Evolutionary conservation across 2,888 invertebrate species (phyloP).

Genomic region (Caenorhabditis doughertyi): DNA sequence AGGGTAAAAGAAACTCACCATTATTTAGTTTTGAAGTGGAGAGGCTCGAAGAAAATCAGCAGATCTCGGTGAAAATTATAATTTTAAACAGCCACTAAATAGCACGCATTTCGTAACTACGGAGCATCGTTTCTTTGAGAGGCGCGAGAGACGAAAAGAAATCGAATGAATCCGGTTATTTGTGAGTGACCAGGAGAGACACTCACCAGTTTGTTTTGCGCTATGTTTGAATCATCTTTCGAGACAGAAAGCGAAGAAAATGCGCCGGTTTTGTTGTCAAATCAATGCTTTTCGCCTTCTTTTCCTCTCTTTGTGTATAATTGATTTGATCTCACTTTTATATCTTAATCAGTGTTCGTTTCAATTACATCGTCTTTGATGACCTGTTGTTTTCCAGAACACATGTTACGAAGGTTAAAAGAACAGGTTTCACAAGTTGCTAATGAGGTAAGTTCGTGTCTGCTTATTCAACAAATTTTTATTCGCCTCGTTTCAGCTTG

Average conservation of each 20-base stretch:
- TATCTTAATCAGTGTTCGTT: not conserved
- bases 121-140: conserved; percentile 32
- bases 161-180: conserved; percentile 56
- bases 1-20: conserved; percentile 18
- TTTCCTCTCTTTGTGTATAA: not conserved
- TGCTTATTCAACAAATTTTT: conserved; percentile 29
- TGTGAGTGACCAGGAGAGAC: conserved; percentile 41
- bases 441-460: conserved; percentile 66
- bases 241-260: conserved; percentile 38
- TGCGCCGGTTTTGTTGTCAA: conserved; percentile 57
- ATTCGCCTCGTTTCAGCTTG: too few species aligned
- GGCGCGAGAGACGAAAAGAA: not conserved
- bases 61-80: not conserved
- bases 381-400: conserved; percentile 61
- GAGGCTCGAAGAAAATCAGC: not conserved
- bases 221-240: conserved; percentile 56
- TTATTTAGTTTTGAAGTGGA: not conserved
- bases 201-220: conserved; percentile 63
- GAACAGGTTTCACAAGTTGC: conserved; percentile 73
- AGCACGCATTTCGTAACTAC: conserved; percentile 9
- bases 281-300: conserved; percentile 51
- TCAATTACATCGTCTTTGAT: conserved; percentile 21
- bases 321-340: conserved; percentile 16
- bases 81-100: conserved; percentile 21
- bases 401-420: conserved; percentile 71